Evolutionary conservation across 2,113 vertebrate species (phyloP).

Genomic region (Bubo bubo): DNA sequence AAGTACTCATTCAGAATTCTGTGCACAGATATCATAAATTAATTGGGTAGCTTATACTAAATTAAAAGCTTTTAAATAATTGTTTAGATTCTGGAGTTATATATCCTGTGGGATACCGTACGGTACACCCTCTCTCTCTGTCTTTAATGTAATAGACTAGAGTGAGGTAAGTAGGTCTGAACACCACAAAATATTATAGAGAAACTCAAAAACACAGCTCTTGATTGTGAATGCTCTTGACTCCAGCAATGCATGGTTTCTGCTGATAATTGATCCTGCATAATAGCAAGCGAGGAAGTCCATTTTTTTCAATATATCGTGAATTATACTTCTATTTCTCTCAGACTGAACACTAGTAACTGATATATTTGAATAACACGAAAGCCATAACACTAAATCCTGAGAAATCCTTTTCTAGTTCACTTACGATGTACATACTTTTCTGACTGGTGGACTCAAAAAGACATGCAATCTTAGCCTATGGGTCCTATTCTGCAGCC

Average conservation of each 20-base stretch:
- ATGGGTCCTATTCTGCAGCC: background rate
- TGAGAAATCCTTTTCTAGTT: background rate
- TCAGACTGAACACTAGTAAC: background rate
- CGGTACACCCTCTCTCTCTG: background rate
- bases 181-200: background rate
- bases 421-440: background rate
- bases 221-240: background rate
- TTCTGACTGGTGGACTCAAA: background rate
- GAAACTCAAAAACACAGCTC: background rate
- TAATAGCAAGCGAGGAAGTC: background rate
- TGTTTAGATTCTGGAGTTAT: background rate
- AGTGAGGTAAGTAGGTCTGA: background rate
- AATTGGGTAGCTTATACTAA: slow-evolving; percentile 15
- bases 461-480: background rate
- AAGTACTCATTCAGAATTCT: slow-evolving; percentile 16
- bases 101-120: background rate
- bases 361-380: background rate
- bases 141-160: background rate
- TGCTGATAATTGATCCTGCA: background rate
- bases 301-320: background rate
- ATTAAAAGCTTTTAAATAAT: slow-evolving; percentile 26
- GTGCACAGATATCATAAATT: background rate
- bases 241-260: background rate
- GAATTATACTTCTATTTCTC: slow-evolving; percentile 30
- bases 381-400: background rate